phyloP scores from a whole-genome alignment of 2,888 invertebrate species.

The Steromphala cineraria region DNA sequence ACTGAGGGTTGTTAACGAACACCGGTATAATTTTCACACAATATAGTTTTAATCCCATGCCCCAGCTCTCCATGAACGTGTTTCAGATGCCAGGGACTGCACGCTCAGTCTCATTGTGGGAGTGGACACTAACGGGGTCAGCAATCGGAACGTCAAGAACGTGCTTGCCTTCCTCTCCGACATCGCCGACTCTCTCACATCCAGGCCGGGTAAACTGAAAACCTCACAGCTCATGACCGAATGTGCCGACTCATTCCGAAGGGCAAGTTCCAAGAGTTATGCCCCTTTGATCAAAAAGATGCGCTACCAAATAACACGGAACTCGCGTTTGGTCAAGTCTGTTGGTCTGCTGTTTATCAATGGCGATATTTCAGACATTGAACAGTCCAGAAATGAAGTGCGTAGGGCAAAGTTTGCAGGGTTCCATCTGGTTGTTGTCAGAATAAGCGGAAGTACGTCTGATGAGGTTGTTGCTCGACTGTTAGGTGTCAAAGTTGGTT shows the following conservation, averaged over 20 bases:
- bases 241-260: background rate
- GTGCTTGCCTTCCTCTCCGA: background rate
- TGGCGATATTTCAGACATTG: background rate
- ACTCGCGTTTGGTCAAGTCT: background rate
- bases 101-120: background rate
- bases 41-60: no score
- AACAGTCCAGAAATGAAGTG: background rate
- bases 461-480: background rate
- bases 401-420: conserved; percentile 2
- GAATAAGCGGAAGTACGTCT: background rate
- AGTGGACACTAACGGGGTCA: conserved; percentile 6
- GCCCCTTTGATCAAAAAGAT: conserved; percentile 14
- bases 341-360: background rate
- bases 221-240: background rate
- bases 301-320: background rate
- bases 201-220: background rate
- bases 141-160: background rate
- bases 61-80: background rate
- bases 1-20: no score
- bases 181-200: background rate
- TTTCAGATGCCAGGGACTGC: background rate
- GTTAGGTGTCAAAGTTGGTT: background rate
- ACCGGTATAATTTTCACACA: no score
- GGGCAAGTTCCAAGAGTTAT: background rate
- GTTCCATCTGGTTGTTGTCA: conserved; percentile 6